Evolutionary conservation across 2,888 invertebrate genomes (phyloP).

Genomic region (Dysmachus trigonus): DNA sequence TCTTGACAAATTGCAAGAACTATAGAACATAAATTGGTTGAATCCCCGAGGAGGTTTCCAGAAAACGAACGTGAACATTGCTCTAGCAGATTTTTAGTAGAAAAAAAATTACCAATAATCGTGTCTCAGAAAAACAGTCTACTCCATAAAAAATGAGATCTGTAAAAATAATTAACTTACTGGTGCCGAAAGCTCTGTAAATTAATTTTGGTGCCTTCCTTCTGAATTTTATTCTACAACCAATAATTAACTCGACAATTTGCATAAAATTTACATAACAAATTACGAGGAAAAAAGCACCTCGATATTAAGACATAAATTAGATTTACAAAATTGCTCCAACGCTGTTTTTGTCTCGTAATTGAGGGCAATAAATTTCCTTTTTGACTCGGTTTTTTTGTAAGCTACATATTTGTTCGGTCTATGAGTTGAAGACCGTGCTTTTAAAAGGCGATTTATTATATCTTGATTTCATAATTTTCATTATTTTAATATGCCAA

Average conservation of each 20-base stretch:
- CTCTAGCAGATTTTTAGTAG: background rate
- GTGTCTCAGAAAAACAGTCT: background rate
- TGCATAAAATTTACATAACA: background rate
- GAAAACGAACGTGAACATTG: background rate
- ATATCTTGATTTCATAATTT: background rate
- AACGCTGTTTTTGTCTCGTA: background rate
- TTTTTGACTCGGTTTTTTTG: background rate
- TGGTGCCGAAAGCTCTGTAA: background rate
- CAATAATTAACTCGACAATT: background rate
- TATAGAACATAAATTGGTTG: background rate
- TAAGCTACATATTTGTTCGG: background rate
- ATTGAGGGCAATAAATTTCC: background rate
- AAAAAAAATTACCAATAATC: background rate
- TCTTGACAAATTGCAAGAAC: background rate
- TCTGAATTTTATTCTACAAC: background rate
- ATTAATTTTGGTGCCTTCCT: background rate
- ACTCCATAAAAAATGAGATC: background rate
- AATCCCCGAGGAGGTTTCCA: background rate
- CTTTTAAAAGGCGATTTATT: background rate
- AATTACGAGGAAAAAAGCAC: background rate
- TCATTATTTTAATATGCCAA: background rate
- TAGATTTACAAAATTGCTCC: background rate
- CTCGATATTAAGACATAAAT: background rate
- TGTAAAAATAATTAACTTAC: background rate
- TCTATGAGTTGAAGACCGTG: background rate